Conservation (phyloP, 2,113 vertebrate genomes). For the Mixornis gularis region DNA sequence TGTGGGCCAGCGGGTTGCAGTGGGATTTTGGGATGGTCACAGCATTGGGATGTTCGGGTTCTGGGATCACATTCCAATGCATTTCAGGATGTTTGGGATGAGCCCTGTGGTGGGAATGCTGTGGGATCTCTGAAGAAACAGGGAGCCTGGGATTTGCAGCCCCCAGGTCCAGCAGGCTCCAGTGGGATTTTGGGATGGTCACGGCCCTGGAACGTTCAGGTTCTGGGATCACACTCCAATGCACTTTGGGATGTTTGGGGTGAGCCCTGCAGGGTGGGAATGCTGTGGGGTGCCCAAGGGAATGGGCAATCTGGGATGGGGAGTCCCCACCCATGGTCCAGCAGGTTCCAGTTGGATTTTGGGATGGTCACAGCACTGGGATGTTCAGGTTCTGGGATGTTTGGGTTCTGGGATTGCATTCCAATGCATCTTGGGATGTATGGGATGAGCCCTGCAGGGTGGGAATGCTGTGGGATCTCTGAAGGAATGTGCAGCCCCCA, state of each 20-base stretch:
- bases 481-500: neutral
- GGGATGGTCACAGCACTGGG: too few relatives aligned
- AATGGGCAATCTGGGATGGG: too few relatives aligned
- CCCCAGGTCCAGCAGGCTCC: neutral
- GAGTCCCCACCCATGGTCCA: neutral
- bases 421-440: neutral
- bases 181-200: neutral
- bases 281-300: neutral
- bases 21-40: neutral
- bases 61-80: neutral
- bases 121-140: neutral
- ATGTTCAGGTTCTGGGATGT: too few relatives aligned
- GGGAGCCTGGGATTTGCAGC: neutral
- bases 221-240: neutral
- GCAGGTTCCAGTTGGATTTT: neutral
- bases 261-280: neutral
- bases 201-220: too few relatives aligned
- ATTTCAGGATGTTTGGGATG: neutral
- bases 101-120: neutral
- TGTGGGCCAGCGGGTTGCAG: rapidly evolving
- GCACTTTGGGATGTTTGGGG: neutral
- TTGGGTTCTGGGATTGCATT: neutral
- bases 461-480: neutral
- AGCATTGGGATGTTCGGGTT: neutral
- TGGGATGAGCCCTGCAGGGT: neutral